These are phyloP conservation scores for Podilymbus podiceps DNA, from an alignment of 2,113 vertebrate species.

Conservation along the genomic window DNA sequence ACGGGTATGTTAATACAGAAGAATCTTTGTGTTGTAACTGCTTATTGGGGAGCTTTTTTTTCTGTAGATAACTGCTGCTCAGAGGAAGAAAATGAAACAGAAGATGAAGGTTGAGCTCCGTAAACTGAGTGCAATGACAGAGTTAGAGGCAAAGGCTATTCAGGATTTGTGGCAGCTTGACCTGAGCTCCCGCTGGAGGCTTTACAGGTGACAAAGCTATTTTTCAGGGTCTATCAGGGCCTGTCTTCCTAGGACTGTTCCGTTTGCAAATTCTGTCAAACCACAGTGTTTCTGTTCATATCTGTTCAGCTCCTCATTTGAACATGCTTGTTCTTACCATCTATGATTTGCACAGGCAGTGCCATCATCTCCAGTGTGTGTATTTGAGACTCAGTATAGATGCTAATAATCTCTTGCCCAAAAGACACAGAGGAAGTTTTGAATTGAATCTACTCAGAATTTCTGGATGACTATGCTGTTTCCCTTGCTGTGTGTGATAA, in stretches of 20 bases:
- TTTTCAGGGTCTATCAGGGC: neutral
- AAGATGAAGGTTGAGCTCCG: conserved; percentile 75
- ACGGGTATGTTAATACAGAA: neutral
- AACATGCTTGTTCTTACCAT: neutral
- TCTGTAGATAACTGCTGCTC: conserved; percentile 72
- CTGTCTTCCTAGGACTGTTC: neutral
- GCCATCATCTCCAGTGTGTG: neutral
- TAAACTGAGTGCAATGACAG: conserved; percentile 78
- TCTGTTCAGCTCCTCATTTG: neutral
- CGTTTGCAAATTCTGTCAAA: neutral
- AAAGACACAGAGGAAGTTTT: neutral
- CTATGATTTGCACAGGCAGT: neutral
- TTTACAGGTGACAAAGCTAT: conserved; percentile 84
- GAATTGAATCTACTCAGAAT: neutral
- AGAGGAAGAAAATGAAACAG: conserved; percentile 83
- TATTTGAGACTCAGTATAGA: neutral
- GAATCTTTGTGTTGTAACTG: neutral
- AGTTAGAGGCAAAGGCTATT: conserved; percentile 70
- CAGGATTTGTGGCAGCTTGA: conserved; percentile 82
- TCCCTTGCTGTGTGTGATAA: neutral
- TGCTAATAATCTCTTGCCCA: neutral
- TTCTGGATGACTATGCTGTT: neutral
- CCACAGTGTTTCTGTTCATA: neutral
- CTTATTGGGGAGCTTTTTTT: neutral
- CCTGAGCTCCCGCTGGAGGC: conserved; percentile 82